Conservation (phyloP, 2,797 vertebrate genomes). For the Parauchenoglanis punctatus region DNA sequence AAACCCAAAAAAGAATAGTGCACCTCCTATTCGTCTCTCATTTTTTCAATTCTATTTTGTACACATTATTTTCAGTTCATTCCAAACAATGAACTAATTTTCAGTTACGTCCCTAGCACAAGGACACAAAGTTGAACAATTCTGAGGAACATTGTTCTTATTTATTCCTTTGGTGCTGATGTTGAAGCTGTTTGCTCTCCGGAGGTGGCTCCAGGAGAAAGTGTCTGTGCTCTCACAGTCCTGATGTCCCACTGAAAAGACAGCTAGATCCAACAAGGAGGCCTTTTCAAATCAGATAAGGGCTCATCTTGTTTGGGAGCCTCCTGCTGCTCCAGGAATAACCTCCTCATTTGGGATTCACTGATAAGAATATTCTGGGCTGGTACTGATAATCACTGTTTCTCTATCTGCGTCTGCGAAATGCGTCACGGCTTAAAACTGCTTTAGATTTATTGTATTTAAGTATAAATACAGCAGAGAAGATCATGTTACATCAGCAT, state of each 20-base stretch:
- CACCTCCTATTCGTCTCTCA: not conserved
- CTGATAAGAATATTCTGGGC: slow-evolving; percentile 31
- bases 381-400: slow-evolving; percentile 23
- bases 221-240: slow-evolving; percentile 26
- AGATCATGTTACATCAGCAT: slow-evolving; percentile 14
- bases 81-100: not conserved
- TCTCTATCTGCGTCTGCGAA: slow-evolving; percentile 5
- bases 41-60: not conserved
- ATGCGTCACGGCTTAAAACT: not conserved
- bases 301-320: slow-evolving; percentile 36
- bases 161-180: not conserved
- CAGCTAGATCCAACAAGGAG: slow-evolving; percentile 36
- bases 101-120: not conserved
- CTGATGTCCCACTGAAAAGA: not conserved
- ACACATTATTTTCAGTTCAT: not conserved
- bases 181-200: not conserved
- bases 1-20: not conserved
- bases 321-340: slow-evolving; percentile 35
- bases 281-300: slow-evolving; percentile 44
- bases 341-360: slow-evolving; percentile 39
- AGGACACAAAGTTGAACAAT: not conserved
- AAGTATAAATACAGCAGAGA: slow-evolving; percentile 11
- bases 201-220: slow-evolving; percentile 34
- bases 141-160: not conserved
- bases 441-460: slow-evolving; percentile 12